Percentiles rank a stretch among this genome's conserved stretches.
These are phyloP conservation scores for Chaetodon trifascialis DNA, from an alignment of 2,113 vertebrate genomes.

Conservation along the genomic window DNA sequence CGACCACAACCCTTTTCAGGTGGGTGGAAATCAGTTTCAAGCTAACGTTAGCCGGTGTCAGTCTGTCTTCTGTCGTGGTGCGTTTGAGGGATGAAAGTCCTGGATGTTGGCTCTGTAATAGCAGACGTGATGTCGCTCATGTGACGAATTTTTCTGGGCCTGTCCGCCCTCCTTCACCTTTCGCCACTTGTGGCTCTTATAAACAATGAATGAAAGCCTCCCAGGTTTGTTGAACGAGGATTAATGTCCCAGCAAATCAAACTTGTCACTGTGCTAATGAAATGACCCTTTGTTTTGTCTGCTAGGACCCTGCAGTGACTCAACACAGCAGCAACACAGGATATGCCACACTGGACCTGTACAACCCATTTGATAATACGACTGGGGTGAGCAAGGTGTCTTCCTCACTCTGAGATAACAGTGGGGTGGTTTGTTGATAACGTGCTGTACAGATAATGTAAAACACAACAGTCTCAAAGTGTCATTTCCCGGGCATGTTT, in stretches of 20 bases:
- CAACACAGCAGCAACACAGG: slow-evolving; percentile 88
- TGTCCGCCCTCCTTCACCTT: neutral
- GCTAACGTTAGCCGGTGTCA: neutral
- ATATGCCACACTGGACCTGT: slow-evolving; percentile 91
- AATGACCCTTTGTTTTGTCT: neutral
- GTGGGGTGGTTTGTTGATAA: neutral
- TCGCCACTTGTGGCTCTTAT: slow-evolving; percentile 38
- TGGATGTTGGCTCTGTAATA: slow-evolving; percentile 28
- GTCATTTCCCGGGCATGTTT: neutral
- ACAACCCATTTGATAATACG: slow-evolving; percentile 92
- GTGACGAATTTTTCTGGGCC: slow-evolving; percentile 53
- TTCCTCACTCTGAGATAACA: neutral
- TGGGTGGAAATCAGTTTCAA: slow-evolving; percentile 55
- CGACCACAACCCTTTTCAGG: slow-evolving; percentile 86
- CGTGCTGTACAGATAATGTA: neutral
- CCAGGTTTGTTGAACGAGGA: neutral
- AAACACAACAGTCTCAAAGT: neutral
- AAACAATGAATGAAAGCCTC: neutral
- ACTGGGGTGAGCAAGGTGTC: slow-evolving; percentile 80
- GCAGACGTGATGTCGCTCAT: slow-evolving; percentile 67
- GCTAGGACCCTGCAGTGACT: slow-evolving; percentile 90
- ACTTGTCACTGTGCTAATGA: neutral
- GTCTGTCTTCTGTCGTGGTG: neutral
- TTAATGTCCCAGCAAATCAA: neutral
- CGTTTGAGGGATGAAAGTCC: neutral